Evolutionary conservation across 2,113 vertebrate species (phyloP).

Genomic region (Callipepla squamata): DNA sequence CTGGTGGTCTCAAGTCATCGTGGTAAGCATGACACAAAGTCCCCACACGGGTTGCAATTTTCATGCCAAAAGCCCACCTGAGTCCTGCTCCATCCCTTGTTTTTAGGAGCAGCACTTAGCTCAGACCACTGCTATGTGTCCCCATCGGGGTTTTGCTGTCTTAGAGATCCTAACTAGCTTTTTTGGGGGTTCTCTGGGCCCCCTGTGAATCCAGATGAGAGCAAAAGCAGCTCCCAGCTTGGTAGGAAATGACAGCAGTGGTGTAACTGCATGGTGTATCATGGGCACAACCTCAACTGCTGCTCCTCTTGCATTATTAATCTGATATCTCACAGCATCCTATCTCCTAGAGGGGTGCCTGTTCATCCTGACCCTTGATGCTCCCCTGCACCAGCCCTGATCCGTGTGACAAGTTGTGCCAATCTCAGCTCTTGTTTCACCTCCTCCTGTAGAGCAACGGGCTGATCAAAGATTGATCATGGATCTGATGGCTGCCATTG

Average conservation of each 20-base stretch:
- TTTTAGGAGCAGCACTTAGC: background rate
- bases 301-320: too few relatives aligned
- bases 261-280: background rate
- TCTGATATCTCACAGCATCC: too few relatives aligned
- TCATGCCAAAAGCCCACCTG: background rate
- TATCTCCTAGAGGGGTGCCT: background rate
- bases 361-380: background rate
- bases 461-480: background rate
- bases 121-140: background rate
- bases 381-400: background rate
- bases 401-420: background rate
- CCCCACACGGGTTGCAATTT: accelerated
- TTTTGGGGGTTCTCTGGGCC: background rate
- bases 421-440: background rate
- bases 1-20: background rate
- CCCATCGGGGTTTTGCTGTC: accelerated
- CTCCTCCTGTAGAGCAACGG: background rate
- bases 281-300: background rate
- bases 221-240: background rate
- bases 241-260: background rate
- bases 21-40: background rate
- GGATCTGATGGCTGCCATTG: background rate
- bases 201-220: background rate
- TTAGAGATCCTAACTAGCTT: background rate
- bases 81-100: background rate